Conservation (phyloP, 2,888 invertebrate genomes). For the Cyclophora albipunctata region DNA sequence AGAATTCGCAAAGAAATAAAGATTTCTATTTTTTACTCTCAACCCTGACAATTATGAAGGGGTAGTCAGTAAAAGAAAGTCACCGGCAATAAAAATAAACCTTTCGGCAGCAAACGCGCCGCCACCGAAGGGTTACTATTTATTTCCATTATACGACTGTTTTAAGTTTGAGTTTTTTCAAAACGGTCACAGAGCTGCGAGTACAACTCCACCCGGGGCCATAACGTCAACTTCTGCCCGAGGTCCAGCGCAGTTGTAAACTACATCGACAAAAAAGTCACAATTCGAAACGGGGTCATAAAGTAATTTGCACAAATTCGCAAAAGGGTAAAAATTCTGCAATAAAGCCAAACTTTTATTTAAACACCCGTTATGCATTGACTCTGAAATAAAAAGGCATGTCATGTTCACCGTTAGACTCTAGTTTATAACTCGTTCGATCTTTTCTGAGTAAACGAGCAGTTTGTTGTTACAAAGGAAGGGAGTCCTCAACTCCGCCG, state of each 20-base stretch:
- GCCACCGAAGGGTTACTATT: conserved; percentile 70
- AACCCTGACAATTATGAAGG: conserved; percentile 65
- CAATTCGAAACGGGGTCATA: conserved; percentile 56
- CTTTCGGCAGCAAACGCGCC: conserved; percentile 63
- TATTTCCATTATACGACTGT: conserved; percentile 61
- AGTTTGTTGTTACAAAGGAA: conserved; percentile 26
- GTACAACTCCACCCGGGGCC: conserved; percentile 36
- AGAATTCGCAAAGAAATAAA: conserved; percentile 37
- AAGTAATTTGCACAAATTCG: conserved; percentile 73
- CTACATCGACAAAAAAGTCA: conserved; percentile 46
- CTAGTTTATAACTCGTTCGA: conserved; percentile 49
- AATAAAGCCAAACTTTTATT: conserved; percentile 50
- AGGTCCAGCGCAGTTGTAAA: conserved; percentile 51
- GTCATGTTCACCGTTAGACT: conserved; percentile 32
- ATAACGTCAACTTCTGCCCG: conserved; percentile 33
- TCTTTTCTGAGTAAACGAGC: conserved; percentile 24
- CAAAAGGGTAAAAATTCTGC: conserved; percentile 65
- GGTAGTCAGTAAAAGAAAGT: conserved; percentile 64
- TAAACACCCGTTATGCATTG: conserved; percentile 52
- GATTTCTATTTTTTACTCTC: conserved; percentile 45
- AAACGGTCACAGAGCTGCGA: conserved; percentile 42
- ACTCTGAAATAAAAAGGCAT: conserved; percentile 37
- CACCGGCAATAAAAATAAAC: conserved; percentile 67
- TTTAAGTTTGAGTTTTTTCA: conserved; percentile 45
- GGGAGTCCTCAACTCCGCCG: conserved; percentile 15